Evolutionary conservation across 1,140 invertebrate genomes (phyloP).

Genomic region (Drosophila bifasciata): DNA sequence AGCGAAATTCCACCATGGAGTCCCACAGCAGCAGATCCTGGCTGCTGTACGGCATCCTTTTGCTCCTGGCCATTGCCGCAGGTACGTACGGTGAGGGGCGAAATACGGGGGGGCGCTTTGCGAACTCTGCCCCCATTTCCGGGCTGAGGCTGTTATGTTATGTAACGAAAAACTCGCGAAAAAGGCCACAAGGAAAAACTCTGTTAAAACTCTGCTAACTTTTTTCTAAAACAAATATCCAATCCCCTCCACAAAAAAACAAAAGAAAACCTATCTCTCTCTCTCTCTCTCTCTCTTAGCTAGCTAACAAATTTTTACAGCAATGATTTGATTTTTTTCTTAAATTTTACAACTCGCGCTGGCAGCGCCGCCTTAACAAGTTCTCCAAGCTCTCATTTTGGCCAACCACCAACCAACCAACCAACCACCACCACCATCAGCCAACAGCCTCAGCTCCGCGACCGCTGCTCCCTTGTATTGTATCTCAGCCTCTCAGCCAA

Average conservation of each 20-base stretch:
- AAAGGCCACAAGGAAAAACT: conserved; percentile 12
- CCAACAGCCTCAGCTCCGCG: conserved; percentile 16
- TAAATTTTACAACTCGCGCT: conserved; percentile 71
- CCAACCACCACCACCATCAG: not conserved
- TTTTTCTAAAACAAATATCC: conserved; percentile 32
- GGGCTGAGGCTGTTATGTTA: conserved; percentile 41
- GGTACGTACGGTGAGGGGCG: conserved; percentile 58
- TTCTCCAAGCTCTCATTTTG: conserved; percentile 67
- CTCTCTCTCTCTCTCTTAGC: conserved; percentile 40
- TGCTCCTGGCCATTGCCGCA: conserved; percentile 58
- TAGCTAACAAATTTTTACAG: conserved; percentile 71
- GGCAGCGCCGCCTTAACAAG: conserved; percentile 81
- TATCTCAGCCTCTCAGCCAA: conserved; percentile 49
- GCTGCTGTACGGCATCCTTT: conserved; percentile 58
- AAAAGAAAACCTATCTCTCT: conserved; percentile 43
- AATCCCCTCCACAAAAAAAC: conserved; percentile 2
- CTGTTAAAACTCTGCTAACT: conserved; percentile 43
- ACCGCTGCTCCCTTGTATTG: conserved; percentile 16
- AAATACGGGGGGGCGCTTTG: conserved; percentile 7
- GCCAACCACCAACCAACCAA: conserved; percentile 27
- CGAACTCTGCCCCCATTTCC: conserved; percentile 9
- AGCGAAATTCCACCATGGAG: conserved; percentile 46
- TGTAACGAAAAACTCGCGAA: conserved; percentile 44
- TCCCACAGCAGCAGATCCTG: conserved; percentile 40
- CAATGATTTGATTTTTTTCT: conserved; percentile 84